Conservation (phyloP, 2,888 invertebrate genomes). For the Hetaerina titia region DNA sequence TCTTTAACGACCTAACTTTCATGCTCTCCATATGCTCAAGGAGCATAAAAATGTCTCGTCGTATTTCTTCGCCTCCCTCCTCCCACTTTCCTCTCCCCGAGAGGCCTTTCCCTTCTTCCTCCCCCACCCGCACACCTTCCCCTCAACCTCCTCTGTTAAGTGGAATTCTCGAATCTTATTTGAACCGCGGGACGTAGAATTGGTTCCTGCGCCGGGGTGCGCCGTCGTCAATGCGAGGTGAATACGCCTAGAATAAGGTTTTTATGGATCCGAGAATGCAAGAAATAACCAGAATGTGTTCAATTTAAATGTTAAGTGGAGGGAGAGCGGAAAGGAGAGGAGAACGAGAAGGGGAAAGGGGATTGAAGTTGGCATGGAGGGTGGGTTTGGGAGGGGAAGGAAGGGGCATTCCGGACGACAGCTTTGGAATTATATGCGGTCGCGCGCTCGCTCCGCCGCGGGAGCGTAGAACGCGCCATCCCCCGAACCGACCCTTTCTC, state of each 20-base stretch:
- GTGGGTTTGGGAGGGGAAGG: not conserved
- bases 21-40: not conserved
- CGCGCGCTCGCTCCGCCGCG: not conserved
- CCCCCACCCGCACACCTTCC: not conserved
- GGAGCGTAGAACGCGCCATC: not conserved
- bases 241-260: not conserved
- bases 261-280: conserved; percentile 19
- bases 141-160: not conserved
- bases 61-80: conserved; percentile 1
- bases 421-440: conserved; percentile 18
- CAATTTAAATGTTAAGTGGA: conserved; percentile 35
- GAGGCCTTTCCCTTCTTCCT: not conserved
- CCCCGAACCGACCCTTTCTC: not conserved
- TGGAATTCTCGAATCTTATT: conserved; percentile 25
- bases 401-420: not conserved
- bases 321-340: not conserved
- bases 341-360: not conserved
- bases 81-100: not conserved
- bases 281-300: conserved; percentile 26
- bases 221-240: not conserved
- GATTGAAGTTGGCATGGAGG: not conserved
- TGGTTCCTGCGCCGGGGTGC: not conserved
- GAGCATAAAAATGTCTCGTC: not conserved
- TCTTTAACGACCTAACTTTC: conserved; percentile 27
- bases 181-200: not conserved